Evolutionary conservation across 2,888 invertebrate species (phyloP).

Genomic region (Empis livida): DNA sequence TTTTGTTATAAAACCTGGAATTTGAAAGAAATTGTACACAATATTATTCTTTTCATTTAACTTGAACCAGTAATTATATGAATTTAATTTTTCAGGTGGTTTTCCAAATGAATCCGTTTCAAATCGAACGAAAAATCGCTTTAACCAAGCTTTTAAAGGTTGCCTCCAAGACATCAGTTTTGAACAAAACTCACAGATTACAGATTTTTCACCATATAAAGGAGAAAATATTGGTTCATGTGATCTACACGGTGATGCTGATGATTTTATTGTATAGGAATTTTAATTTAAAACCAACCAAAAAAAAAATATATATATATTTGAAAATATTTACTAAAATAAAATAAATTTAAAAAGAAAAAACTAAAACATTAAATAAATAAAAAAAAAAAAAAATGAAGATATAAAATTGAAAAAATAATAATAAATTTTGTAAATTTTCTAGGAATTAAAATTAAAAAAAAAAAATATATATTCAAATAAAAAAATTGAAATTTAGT

Average conservation of each 20-base stretch:
- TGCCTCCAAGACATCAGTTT: conserved; percentile 46
- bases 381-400: conserved; percentile 10
- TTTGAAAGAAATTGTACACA: no score
- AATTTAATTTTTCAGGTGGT: conserved; percentile 41
- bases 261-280: conserved; percentile 32
- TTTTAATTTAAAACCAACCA: conserved; percentile 16
- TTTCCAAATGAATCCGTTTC: conserved; percentile 38
- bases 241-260: conserved; percentile 34
- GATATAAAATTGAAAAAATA: background rate
- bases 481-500: background rate
- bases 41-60: no score
- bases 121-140: conserved; percentile 37
- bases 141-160: conserved; percentile 44
- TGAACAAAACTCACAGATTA: conserved; percentile 30
- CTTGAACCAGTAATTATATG: no score
- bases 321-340: conserved; percentile 25
- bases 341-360: conserved; percentile 9
- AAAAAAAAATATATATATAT: conserved; percentile 16
- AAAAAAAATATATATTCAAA: background rate
- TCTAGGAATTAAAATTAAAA: conserved; percentile 18
- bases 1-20: no score
- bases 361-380: conserved; percentile 2
- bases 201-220: conserved; percentile 43
- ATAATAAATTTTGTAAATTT: conserved; percentile 27
- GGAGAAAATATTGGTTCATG: conserved; percentile 47